Percentiles rank a stretch among this genome's conserved stretches.
phyloP scores from a whole-genome alignment of 2,888 invertebrate genomes.

The Lepidocyrtinus sp. region DNA sequence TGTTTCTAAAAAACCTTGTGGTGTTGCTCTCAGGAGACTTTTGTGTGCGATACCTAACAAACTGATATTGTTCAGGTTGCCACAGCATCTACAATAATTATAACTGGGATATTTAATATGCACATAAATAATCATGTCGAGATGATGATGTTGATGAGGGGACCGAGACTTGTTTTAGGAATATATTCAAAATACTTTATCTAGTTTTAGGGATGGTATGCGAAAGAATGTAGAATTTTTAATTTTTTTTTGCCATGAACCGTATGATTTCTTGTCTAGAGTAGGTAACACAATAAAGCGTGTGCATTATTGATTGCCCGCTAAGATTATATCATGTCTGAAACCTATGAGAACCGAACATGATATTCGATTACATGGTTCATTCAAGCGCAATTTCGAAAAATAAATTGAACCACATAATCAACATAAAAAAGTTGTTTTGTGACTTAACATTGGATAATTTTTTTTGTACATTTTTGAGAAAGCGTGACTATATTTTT shows the following conservation, averaged over 20 bases:
- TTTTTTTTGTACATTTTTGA: constrained; percentile 4
- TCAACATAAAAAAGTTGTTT: not conserved
- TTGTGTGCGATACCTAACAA: too few species aligned
- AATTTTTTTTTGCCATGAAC: not conserved
- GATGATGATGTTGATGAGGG: not conserved
- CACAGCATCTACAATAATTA: constrained; percentile 34
- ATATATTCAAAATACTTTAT: not conserved
- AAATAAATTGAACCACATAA: not conserved
- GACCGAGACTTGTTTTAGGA: not conserved
- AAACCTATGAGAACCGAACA: not conserved
- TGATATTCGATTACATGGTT: constrained; percentile 12
- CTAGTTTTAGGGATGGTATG: not conserved
- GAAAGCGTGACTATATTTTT: constrained; percentile 54
- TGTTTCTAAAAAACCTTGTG: too few species aligned
- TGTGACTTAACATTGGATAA: not conserved
- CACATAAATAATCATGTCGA: constrained; percentile 54
- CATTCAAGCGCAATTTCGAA: constrained; percentile 21
- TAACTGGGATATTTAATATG: constrained; percentile 57
- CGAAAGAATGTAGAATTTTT: not conserved
- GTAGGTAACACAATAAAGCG: not conserved
- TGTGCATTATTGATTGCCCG: not conserved
- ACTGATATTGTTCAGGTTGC: too few species aligned
- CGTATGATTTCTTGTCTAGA: not conserved
- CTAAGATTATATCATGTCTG: not conserved
- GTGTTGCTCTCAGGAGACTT: too few species aligned